Evolutionary conservation across 2,113 vertebrate species (phyloP).

Genomic region (Tautogolabrus adspersus): DNA sequence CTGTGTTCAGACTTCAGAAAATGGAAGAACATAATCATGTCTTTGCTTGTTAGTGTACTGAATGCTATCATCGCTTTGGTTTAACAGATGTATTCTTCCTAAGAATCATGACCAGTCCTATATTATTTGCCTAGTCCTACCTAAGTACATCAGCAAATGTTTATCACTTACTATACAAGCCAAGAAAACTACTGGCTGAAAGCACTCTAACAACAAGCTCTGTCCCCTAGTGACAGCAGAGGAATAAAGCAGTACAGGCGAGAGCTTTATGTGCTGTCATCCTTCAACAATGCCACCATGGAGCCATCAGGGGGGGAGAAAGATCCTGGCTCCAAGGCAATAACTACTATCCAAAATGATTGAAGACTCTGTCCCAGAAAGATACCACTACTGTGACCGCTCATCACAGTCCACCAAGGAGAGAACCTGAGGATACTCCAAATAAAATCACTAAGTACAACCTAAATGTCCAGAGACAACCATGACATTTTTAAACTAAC

Average conservation of each 20-base stretch:
- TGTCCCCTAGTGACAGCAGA: conserved; percentile 8
- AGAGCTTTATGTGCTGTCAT: conserved; percentile 26
- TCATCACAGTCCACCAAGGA: conserved; percentile 10
- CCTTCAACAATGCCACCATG: conserved; percentile 27
- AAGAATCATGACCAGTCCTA: too few relatives aligned
- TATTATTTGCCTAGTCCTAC: too few relatives aligned
- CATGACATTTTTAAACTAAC: not conserved
- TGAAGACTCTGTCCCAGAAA: conserved; percentile 20
- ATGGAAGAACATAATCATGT: too few relatives aligned
- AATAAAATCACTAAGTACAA: conserved; percentile 9
- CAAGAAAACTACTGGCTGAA: not conserved
- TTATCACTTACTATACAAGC: not conserved
- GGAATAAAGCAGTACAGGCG: conserved; percentile 25
- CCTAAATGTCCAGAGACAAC: not conserved
- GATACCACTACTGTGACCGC: conserved; percentile 24
- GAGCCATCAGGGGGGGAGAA: conserved; percentile 29
- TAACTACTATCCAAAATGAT: conserved; percentile 39
- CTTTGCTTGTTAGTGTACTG: too few relatives aligned
- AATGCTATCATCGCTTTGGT: too few relatives aligned
- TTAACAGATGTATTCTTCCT: too few relatives aligned
- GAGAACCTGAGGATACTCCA: not conserved
- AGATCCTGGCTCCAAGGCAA: conserved; percentile 36
- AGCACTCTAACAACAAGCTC: conserved; percentile 2
- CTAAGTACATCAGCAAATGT: too few relatives aligned
- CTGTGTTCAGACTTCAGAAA: too few relatives aligned